Base-by-base conservation (phyloP, 2,797 vertebrate genomes). In the Etheostoma perlongum region DNA sequence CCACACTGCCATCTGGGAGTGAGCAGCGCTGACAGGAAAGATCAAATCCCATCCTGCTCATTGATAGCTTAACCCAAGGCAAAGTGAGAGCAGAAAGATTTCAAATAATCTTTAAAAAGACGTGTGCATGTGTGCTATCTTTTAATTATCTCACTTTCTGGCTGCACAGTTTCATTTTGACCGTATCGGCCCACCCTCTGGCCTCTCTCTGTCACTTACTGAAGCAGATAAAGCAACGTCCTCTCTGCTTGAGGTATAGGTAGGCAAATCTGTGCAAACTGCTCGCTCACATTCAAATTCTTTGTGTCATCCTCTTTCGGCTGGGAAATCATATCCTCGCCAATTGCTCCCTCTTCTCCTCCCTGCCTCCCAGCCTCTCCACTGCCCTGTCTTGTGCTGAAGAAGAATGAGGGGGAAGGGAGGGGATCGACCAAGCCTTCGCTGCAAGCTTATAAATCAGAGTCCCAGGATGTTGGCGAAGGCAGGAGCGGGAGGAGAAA, bases 381-480 rank as follows among this genome's bases (percentile, higher is more conserved):
- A 7, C 52, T 27, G 61, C 76, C 76, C 59, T 5, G 67, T 79
- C 84, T 77, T 64, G 52, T 65, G 72, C 53, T 61, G 36, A 19
- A 59, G 68, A 27, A 65, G 36, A 44, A 54, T 44, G 59, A 62
- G 18, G 54, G 16, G 54, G 65, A 16, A 21, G 18, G 5, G 30
- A 19, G 6, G 33, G 49, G 18, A 25, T n/a, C 9, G 16, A 67
- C 59, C 77, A 25, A 75, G 69, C 53, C 64, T 72, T 63, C 3
- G 21, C 78, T 76, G 68, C 70, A 57, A 81, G 75, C 70, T 81
- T 87, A 89, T 90, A 90, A 92, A 90, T 92, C 87, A 87, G 49
- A 67, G 58, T 72, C 68, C 44, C 54, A 15, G 81, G 73, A 79
- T 82, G 83, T 76, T 66, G 76, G 65, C 12, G 14, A 47, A 79